phyloP scores from a whole-genome alignment of 2,797 vertebrate genomes.

The Micropoecilia bifurca region DNA sequence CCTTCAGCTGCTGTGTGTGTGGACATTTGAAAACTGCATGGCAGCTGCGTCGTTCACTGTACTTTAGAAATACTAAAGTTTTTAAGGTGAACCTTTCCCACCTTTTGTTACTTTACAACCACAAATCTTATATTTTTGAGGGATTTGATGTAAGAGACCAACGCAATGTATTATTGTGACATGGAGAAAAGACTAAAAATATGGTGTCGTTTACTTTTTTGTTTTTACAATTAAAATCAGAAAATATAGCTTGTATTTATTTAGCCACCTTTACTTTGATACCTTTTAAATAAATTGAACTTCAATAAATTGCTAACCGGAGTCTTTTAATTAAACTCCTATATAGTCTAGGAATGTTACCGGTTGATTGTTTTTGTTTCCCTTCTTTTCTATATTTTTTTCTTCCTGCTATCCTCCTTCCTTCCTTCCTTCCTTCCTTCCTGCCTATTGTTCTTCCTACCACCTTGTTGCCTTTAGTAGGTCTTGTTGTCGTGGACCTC shows the following conservation, averaged over 20 bases:
- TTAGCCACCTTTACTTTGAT: neutral
- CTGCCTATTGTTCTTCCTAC: neutral
- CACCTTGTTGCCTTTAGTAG: neutral
- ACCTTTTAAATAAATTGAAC: neutral
- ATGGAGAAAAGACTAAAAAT: neutral
- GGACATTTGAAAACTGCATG: constrained; percentile 26
- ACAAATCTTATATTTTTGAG: neutral
- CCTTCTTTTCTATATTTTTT: neutral
- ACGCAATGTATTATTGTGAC: neutral
- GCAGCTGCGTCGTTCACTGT: constrained; percentile 45
- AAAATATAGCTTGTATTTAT: neutral
- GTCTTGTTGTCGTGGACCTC: neutral
- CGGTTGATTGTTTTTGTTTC: neutral
- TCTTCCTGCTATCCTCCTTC: neutral
- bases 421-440: neutral
- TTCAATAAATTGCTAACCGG: neutral
- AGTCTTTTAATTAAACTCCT: neutral
- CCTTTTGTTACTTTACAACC: neutral
- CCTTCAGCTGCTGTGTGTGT: constrained; percentile 61
- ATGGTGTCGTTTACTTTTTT: neutral
- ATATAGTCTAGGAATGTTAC: neutral
- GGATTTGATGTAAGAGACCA: neutral
- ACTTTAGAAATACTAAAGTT: constrained; percentile 8
- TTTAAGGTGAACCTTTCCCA: neutral
- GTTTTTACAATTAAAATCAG: neutral